A percentile compares a stretch with the other conserved stretches of the same genome.
phyloP scores from a whole-genome alignment of 2,113 vertebrate genomes.

The Nothocercus julius region DNA sequence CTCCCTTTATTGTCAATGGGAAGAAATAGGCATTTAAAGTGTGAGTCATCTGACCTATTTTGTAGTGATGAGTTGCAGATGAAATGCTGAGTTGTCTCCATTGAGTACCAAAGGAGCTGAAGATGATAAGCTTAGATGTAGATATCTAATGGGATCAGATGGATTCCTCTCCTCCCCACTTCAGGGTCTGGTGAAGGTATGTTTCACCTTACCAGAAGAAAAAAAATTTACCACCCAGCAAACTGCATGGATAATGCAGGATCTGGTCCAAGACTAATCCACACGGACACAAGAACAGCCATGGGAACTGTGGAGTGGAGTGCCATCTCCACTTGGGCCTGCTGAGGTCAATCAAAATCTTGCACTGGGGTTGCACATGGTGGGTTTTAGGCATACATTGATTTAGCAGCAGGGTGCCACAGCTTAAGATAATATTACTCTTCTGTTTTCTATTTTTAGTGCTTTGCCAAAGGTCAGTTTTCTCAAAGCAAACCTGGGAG shows the following conservation, averaged over 20 bases:
- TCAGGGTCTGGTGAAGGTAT: background rate
- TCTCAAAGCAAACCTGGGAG: background rate
- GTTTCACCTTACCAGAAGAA: background rate
- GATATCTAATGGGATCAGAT: background rate
- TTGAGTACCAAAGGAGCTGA: background rate
- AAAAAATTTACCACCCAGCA: background rate
- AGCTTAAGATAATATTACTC: background rate
- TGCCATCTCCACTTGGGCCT: background rate
- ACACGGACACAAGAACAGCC: background rate
- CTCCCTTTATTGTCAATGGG: conserved; percentile 20
- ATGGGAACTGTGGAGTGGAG: background rate
- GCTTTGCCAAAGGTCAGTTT: background rate
- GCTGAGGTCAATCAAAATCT: background rate
- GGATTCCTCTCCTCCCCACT: background rate
- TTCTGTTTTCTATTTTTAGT: background rate
- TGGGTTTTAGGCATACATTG: background rate
- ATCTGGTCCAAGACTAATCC: background rate
- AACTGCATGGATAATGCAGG: background rate
- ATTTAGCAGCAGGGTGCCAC: background rate
- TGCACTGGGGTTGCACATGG: conserved; percentile 1
- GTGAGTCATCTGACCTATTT: conserved; percentile 55
- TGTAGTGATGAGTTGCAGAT: conserved; percentile 48
- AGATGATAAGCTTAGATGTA: background rate
- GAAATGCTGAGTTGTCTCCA: background rate
- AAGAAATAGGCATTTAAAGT: conserved; percentile 1